These are phyloP conservation scores for Phrynosoma blainvillii DNA, from an alignment of 2,113 vertebrate genomes.

Conservation along the genomic window DNA sequence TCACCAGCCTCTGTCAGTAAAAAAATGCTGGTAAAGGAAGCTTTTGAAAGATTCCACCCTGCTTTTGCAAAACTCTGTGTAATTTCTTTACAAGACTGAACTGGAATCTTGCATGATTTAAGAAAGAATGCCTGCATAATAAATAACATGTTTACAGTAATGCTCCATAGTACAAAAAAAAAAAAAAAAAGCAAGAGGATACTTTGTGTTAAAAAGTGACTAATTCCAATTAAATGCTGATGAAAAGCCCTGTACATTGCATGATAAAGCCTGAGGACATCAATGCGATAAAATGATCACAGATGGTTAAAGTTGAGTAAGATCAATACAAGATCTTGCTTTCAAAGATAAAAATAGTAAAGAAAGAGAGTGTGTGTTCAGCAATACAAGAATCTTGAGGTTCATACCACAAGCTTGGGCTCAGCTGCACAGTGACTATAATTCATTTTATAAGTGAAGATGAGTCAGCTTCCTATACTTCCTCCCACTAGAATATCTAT, in stretches of 20 bases:
- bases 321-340: not conserved
- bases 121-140: not conserved
- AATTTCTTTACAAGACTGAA: not conserved
- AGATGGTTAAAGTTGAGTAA: conserved; percentile 5
- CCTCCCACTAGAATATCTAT: not conserved
- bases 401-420: not conserved
- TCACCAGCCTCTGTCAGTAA: not conserved
- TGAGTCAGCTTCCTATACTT: not conserved
- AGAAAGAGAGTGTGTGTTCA: not conserved
- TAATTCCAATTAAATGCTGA: not conserved
- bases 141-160: not conserved
- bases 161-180: not conserved
- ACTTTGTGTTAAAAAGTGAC: not conserved
- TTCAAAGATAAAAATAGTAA: conserved; percentile 15
- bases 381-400: not conserved
- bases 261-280: not conserved
- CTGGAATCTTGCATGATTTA: not conserved
- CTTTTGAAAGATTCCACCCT: not conserved
- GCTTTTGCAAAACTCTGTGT: no score
- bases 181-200: not conserved
- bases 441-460: not conserved
- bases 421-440: not conserved
- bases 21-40: not conserved
- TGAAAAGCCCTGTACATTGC: not conserved
- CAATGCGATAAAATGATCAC: conserved; percentile 8